Evolutionary conservation across 2,113 vertebrate species (phyloP).

Genomic region (Neogobius melanostomus): DNA sequence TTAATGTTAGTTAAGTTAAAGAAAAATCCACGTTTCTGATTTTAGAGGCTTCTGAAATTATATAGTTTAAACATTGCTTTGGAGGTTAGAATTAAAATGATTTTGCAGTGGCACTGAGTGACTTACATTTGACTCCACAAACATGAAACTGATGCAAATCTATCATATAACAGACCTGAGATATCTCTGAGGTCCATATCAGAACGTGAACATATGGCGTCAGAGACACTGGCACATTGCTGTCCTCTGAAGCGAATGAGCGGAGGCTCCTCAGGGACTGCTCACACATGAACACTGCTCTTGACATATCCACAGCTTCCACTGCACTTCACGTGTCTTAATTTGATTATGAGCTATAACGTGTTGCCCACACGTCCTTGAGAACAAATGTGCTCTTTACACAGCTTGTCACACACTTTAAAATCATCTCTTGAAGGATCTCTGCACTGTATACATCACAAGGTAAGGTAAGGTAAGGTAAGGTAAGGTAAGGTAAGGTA

Average conservation of each 20-base stretch:
- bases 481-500: too few species aligned
- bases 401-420: constrained; percentile 5
- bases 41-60: too few species aligned
- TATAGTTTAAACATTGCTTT: background rate
- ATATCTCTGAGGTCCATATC: constrained; percentile 45
- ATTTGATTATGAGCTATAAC: constrained; percentile 19
- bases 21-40: too few species aligned
- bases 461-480: too few species aligned
- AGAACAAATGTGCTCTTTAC: constrained; percentile 6
- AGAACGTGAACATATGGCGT: constrained; percentile 57
- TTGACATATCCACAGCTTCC: constrained; percentile 34
- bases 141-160: constrained; percentile 5
- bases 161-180: constrained; percentile 44
- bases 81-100: background rate
- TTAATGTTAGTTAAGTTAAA: too few species aligned
- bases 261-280: constrained; percentile 21
- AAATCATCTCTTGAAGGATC: constrained; percentile 5
- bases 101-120: background rate
- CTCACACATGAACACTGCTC: constrained; percentile 17
- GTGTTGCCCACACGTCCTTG: constrained; percentile 19
- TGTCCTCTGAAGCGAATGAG: constrained; percentile 38
- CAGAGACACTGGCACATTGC: constrained; percentile 26
- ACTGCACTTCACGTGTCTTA: constrained; percentile 27
- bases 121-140: constrained; percentile 37
- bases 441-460: background rate